Evolutionary conservation across 2,888 invertebrate species (phyloP).

Genomic region (Drosophila atripex): DNA sequence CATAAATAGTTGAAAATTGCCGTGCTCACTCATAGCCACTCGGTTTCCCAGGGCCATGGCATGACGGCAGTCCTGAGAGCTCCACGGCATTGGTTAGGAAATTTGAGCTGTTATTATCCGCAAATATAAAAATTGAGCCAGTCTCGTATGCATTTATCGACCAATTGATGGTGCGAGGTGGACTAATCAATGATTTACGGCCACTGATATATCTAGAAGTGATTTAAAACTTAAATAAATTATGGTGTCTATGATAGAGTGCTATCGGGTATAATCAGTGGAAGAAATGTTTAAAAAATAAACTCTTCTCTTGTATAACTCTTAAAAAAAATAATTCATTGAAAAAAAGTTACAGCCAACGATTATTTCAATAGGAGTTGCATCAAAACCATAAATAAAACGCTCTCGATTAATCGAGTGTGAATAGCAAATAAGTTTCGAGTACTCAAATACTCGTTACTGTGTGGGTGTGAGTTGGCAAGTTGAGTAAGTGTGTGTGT

Average conservation of each 20-base stretch:
- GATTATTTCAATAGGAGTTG: constrained; percentile 34
- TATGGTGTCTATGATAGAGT: too few relatives aligned
- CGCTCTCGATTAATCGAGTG: constrained; percentile 38
- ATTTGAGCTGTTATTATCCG: constrained; percentile 7
- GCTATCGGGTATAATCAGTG: too few relatives aligned
- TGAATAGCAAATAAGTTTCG: constrained; percentile 46
- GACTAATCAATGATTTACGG: not conserved
- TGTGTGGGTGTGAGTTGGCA: constrained; percentile 10
- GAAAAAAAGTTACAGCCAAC: constrained; percentile 31
- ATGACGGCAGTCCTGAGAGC: constrained; percentile 25
- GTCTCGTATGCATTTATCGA: constrained; percentile 11
- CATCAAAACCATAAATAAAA: constrained; percentile 27
- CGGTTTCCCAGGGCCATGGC: constrained; percentile 35
- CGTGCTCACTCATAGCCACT: constrained; percentile 56
- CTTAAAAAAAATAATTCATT: constrained; percentile 14
- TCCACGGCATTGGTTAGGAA: constrained; percentile 13
- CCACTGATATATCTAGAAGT: not conserved
- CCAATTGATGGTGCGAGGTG: not conserved
- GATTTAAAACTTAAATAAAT: not conserved
- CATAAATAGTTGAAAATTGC: constrained; percentile 70
- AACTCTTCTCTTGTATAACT: not conserved
- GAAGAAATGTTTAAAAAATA: too few relatives aligned
- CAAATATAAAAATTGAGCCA: constrained; percentile 4
- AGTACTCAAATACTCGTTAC: constrained; percentile 18
- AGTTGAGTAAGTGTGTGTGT: constrained; percentile 6